Evolutionary conservation across 2,888 invertebrate genomes (phyloP), one percentile per base, ranked within the genome.

Genomic region (Drosophila histrio): DNA sequence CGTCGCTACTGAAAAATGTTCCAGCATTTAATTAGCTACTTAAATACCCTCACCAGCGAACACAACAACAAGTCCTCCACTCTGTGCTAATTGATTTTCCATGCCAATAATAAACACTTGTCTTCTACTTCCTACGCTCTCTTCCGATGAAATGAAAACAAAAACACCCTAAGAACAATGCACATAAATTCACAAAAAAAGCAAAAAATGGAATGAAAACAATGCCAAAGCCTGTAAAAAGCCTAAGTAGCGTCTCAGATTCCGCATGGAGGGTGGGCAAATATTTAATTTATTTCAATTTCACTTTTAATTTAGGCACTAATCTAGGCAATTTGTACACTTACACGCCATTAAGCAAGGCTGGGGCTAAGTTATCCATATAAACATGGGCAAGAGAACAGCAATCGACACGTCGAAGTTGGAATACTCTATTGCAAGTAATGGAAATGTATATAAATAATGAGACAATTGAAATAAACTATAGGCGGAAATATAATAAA

Each of bases 261-360:
- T 67, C 43, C 58, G 13, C 15, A 19, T n/a, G 43, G 59, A 63
- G 66, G 69, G 54, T 65, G 57, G 65, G 81, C 53, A 80, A 86
- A 84, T 83, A 77, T 84, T 88, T 88, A 85, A 85, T 85, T 85
- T 85, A 88, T 88, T 88, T 88, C 78, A 80, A 88, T 85, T 85
- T 85, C 72, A 85, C 78, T 85, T 85, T 88, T 85, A 85, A 88
- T 85, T 85, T 87, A 67, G 76, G 87, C 87, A 80, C 87, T 88
- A 85, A 85, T 88, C 89, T 87, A 88, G 85, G 87, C 85, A 85
- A 85, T 85, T 85, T 85, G 89, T 85, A 77, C 85, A 73, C 85
- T 84, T 87, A 87, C 85, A 79, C 89, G 70, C 82, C 89, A 87
- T 85, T 85, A 84, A 71, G 70, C 81, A 76, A 60, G 62, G 52